These are phyloP conservation scores for Phocoena sinus DNA, from an alignment of 2,113 vertebrate species.

Conservation along the genomic window DNA sequence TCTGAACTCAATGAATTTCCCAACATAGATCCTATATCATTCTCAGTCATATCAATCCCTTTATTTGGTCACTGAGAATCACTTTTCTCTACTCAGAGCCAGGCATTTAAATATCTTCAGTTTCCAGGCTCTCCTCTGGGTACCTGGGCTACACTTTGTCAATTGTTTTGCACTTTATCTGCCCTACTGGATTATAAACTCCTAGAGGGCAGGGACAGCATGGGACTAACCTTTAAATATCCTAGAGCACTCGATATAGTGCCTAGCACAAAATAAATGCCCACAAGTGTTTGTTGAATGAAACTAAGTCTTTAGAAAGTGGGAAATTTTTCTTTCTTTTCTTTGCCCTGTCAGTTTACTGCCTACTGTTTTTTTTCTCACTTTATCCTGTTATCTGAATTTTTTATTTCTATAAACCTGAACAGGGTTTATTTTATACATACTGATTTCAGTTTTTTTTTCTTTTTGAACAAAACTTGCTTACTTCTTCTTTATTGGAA, in stretches of 20 bases:
- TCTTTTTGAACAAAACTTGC: neutral
- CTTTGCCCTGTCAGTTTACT: neutral
- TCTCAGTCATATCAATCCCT: neutral
- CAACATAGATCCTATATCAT: neutral
- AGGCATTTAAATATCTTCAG: neutral
- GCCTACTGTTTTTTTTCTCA: neutral
- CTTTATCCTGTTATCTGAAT: neutral
- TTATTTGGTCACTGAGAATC: neutral
- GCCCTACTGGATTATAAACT: neutral
- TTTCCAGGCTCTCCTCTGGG: neutral
- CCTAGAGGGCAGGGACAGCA: neutral
- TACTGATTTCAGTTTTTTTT: neutral
- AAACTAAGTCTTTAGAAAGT: neutral
- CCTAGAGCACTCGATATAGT: neutral
- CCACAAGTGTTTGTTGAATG: neutral
- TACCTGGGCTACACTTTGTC: neutral
- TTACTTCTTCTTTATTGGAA: neutral
- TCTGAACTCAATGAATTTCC: neutral
- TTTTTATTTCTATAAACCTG: neutral
- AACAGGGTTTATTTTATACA: neutral
- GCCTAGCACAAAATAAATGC: neutral
- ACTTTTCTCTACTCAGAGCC: neutral
- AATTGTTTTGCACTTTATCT: neutral
- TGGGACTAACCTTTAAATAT: neutral
- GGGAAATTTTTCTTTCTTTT: neutral